Evolutionary conservation across 2,113 vertebrate genomes (phyloP), one percentile per base, ranked within the genome.

Genomic region (Pristiophorus japonicus): DNA sequence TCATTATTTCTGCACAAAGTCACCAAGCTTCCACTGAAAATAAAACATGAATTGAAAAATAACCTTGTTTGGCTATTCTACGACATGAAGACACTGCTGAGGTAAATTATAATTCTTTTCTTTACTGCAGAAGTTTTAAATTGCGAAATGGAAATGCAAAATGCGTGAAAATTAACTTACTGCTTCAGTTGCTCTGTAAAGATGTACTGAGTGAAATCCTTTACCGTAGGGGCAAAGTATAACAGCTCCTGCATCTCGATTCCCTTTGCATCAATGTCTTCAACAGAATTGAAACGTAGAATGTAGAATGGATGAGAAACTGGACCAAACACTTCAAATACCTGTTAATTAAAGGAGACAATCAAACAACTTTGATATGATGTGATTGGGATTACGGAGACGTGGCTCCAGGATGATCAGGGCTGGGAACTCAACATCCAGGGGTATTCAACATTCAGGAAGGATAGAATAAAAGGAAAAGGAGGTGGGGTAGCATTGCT

Each of bases 301-400:
- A 99, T 97, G 95, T 99, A 99, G 95, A 98, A 98, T 0, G 99
- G 99, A 96, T 98, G 98, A 95, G 97, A 97, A 95, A 99, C 99
- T 0, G 98, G 99, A 42, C 99, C 99, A 96, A 99, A 99, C 95
- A 99, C 97, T 97, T 99, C 99, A 97, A 99, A 99, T 96, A 99
- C 97, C 99, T 99, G 96, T 85, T 96, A 97, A 38, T 88, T 14
- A 96, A 0, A 96, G 96, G 94, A 55, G 96, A 95, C 38, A 96
- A 96, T 87, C 63, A 70, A 95, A 95, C 51, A 96, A 96, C 27
- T 45, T 51, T 70, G 8, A 47, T 34, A n/a, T n/a, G n/a, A n/a
- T n/a, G n/a, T n/a, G n/a, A n/a, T n/a, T n/a, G n/a, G n/a, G n/a
- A n/a, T n/a, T n/a, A n/a, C n/a, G n/a, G n/a, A n/a, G n/a, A n/a